phyloP scores from a whole-genome alignment of 2,113 vertebrate genomes.

The Acinonyx jubatus region DNA sequence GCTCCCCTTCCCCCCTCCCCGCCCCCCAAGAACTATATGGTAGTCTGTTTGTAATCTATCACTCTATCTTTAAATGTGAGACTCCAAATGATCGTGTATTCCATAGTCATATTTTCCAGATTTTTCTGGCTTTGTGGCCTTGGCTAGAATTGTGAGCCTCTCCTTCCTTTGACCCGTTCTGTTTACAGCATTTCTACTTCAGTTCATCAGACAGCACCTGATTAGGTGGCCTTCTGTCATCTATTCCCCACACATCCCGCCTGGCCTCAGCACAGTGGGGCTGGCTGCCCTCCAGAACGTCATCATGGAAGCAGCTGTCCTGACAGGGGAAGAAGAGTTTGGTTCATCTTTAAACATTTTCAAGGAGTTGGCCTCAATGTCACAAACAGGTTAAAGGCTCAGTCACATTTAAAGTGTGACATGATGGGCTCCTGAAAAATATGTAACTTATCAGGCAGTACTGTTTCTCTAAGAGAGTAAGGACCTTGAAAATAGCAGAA shows the following conservation, averaged over 20 bases:
- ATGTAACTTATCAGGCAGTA: neutral
- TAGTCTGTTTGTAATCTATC: neutral
- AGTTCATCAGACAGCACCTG: constrained; percentile 47
- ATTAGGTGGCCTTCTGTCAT: constrained; percentile 65
- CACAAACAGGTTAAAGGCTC: constrained; percentile 53
- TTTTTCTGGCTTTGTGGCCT: neutral
- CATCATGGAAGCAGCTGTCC: constrained; percentile 55
- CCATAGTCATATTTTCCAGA: neutral
- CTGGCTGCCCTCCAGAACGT: constrained; percentile 65
- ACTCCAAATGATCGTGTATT: neutral
- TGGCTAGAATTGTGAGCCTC: neutral
- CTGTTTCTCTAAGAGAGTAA: neutral
- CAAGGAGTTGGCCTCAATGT: constrained; percentile 37
- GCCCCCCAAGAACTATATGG: neutral
- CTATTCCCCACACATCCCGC: constrained; percentile 40
- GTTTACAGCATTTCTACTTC: constrained; percentile 25
- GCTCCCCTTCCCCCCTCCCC: neutral
- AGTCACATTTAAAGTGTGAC: constrained; percentile 29
- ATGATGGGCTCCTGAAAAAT: neutral
- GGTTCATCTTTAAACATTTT: constrained; percentile 41
- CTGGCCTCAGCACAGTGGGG: neutral
- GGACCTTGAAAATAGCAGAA: neutral
- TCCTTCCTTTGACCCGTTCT: constrained; percentile 15
- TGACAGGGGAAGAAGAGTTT: constrained; percentile 34
- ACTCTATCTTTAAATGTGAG: constrained; percentile 30